Base-by-base conservation (phyloP, 2,888 invertebrate genomes). In the Andricus quercusramuli region DNA sequence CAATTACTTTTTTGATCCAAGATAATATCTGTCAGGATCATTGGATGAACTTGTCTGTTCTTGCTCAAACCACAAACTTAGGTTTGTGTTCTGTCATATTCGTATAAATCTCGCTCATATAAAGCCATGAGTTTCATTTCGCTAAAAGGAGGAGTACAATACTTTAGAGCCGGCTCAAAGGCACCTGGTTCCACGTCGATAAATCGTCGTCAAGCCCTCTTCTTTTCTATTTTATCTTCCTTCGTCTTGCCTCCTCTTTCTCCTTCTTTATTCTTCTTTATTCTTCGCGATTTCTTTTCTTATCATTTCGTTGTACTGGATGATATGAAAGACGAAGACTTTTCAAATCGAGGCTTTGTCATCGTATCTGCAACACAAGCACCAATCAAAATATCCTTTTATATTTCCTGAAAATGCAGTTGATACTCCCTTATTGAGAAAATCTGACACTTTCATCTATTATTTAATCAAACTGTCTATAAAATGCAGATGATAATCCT, bases 101-200 rank as follows among this genome's bases (percentile, higher is more conserved):
- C 83, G 66, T 79, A 85, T 79, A 82, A 88, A 87, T 80, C 79
- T 47, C 68, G 47, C 44, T 25, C 68, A 83, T 47, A 68, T 68
- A 68, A 68, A 68, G 68, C 68, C 85, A 81, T 79, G 74, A 80
- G 83, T 84, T 88, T 85, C 85, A 87, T 87, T 87, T 87, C 82
- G 83, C 84, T 85, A 86, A 85, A 79, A 86, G 88, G 68, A 81
- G 29, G 59, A 78, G 79, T 62, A n/a, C 15, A 47, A 80, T 66
- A 82, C 84, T 81, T 37, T 83, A 79, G 84, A 80, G 77, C 81
- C 82, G 81, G 44, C 82, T 82, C 80, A 84, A 85, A 87, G 86
- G 85, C 88, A 89, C 87, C 89, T 87, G 87, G 87, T 88, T 86
- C 84, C 84, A 74, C 80, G 85, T 89, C 89, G 88, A 90, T 90